phyloP scores from a whole-genome alignment of 2,888 invertebrate species.

The Drosophila ezoana region DNA sequence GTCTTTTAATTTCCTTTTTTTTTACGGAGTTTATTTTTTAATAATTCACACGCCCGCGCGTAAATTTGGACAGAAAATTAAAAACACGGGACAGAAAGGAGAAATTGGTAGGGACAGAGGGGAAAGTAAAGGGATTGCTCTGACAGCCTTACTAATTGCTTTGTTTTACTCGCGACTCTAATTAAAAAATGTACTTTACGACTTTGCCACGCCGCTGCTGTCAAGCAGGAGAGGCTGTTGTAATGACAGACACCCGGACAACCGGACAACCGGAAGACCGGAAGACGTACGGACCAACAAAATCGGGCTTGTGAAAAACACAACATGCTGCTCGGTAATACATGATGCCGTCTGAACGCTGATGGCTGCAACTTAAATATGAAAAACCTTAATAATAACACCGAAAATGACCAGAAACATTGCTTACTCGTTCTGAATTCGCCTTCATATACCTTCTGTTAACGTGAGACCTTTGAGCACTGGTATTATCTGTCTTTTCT shows the following conservation, averaged over 20 bases:
- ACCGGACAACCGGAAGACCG: background rate
- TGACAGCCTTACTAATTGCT: constrained; percentile 77
- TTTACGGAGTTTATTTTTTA: constrained; percentile 72
- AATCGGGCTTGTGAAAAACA: constrained; percentile 29
- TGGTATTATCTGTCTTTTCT: constrained; percentile 17
- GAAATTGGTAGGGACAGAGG: constrained; percentile 10
- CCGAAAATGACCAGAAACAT: constrained; percentile 43
- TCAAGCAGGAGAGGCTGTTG: constrained; percentile 17
- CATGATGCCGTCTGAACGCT: background rate
- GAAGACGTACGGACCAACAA: constrained; percentile 18
- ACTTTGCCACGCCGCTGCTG: constrained; percentile 53
- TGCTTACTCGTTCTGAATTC: constrained; percentile 5
- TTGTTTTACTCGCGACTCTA: constrained; percentile 79
- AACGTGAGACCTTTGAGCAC: constrained; percentile 10
- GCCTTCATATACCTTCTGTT: background rate
- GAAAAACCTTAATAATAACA: constrained; percentile 46
- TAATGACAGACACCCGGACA: constrained; percentile 45
- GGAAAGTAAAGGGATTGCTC: constrained; percentile 69
- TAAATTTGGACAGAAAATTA: constrained; percentile 69
- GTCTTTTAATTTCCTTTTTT: constrained; percentile 55
- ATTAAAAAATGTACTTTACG: constrained; percentile 80
- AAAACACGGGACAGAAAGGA: constrained; percentile 45
- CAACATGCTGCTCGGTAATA: constrained; percentile 27
- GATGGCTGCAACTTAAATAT: constrained; percentile 46
- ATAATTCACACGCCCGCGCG: constrained; percentile 70